phyloP scores from a whole-genome alignment of 2,797 vertebrate species.

The Pogonophryne albipinna region DNA sequence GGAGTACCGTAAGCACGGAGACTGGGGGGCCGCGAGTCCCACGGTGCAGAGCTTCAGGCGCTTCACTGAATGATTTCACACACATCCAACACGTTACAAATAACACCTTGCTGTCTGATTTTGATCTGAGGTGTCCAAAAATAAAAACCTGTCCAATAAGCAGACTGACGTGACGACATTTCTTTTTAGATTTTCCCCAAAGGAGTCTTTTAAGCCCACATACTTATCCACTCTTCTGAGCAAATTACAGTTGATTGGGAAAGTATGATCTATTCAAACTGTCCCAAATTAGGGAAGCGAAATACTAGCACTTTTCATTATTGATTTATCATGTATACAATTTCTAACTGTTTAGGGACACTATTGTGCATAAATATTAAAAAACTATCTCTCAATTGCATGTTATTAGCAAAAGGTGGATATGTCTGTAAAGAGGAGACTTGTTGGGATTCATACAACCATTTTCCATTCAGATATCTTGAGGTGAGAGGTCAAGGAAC shows the following conservation, averaged over 20 bases:
- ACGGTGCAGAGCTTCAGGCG: constrained; percentile 91
- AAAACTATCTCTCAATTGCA: no score
- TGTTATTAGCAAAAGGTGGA: no score
- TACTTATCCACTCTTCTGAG: background rate
- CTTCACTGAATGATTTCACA: constrained; percentile 84
- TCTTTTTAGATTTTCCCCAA: constrained; percentile 11
- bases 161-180: constrained; percentile 19
- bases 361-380: no score
- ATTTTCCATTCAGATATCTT: no score
- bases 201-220: no score
- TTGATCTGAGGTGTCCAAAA: constrained; percentile 71
- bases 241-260: background rate
- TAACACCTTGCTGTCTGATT: background rate
- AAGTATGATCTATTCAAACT: background rate
- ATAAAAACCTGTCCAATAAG: constrained; percentile 71
- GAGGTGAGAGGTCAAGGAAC: no score
- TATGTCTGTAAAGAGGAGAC: no score
- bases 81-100: background rate
- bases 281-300: background rate
- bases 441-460: no score
- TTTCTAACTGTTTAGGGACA: no score
- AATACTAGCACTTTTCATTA: no score
- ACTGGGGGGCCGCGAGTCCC: constrained; percentile 90
- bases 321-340: no score
- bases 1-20: constrained; percentile 91